Conservation (phyloP, 2,113 vertebrate species). For the Poecile atricapillus region DNA sequence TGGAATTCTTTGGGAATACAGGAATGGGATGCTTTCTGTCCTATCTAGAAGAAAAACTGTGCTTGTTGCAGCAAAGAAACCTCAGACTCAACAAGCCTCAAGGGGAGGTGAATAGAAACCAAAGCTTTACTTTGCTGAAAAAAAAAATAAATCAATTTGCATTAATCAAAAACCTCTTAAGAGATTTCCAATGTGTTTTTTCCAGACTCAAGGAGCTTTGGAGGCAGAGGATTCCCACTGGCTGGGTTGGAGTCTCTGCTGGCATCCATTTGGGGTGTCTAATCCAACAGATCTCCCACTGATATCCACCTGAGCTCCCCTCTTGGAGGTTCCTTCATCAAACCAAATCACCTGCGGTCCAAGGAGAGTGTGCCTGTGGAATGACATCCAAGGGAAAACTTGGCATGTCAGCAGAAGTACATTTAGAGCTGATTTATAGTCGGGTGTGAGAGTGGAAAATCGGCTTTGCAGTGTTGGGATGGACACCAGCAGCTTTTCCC, state of each 20-base stretch:
- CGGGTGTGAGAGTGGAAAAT: not conserved
- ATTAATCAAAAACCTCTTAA: constrained; percentile 33
- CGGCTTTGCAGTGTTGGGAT: not conserved
- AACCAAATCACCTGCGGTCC: not conserved
- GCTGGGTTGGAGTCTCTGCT: not conserved
- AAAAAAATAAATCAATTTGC: not conserved
- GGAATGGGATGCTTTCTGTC: not conserved
- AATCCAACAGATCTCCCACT: not conserved
- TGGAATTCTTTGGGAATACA: not conserved
- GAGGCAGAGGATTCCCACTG: not conserved
- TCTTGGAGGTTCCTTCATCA: not conserved
- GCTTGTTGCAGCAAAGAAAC: not conserved
- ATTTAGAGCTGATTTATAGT: not conserved
- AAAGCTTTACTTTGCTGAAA: not conserved
- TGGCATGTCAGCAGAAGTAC: not conserved
- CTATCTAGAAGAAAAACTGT: not conserved
- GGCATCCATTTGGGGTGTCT: not conserved
- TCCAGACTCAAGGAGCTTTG: not conserved
- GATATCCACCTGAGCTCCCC: not conserved
- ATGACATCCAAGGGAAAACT: not conserved
- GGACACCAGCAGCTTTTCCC: not conserved
- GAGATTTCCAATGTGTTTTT: not conserved
- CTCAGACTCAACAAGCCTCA: constrained; percentile 1
- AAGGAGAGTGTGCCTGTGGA: not conserved
- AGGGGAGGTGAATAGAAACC: not conserved